These are phyloP conservation scores for Antheraea mylitta DNA, from an alignment of 1,140 invertebrate genomes.

Conservation along the genomic window DNA sequence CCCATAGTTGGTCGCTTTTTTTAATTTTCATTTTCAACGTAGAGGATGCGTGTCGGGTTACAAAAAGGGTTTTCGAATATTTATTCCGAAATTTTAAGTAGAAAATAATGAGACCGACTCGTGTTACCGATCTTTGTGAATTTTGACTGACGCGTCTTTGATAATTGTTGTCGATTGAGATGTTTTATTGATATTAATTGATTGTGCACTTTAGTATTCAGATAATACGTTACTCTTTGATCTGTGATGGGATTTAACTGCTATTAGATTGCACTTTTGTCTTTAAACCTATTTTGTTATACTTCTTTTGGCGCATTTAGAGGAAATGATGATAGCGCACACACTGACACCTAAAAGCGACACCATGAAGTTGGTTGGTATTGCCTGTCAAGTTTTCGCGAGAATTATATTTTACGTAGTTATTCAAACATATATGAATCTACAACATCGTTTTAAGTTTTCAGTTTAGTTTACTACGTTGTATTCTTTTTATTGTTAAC, in stretches of 20 bases:
- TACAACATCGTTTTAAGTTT: no score
- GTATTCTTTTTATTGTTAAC: no score
- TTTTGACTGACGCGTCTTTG: constrained; percentile 4
- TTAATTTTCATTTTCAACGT: constrained; percentile 64
- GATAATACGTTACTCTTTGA: not conserved
- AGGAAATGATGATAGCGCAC: no score
- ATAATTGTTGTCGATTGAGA: not conserved
- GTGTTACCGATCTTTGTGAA: constrained; percentile 8
- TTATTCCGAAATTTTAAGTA: constrained; percentile 7
- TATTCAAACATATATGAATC: no score
- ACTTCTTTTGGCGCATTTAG: no score
- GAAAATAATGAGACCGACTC: constrained; percentile 9
- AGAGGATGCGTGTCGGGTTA: constrained; percentile 58
- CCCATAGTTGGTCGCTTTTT: constrained; percentile 46
- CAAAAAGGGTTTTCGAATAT: constrained; percentile 36
- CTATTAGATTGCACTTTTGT: no score
- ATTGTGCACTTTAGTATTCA: not conserved
- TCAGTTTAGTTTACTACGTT: no score
- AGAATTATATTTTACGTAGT: no score
- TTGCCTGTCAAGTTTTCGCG: no score
- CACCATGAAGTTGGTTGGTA: no score
- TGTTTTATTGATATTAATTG: not conserved
- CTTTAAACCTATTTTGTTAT: no score
- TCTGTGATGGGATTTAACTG: not conserved
- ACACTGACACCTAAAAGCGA: no score